These are phyloP conservation scores for Dendrolimus pini DNA, from an alignment of 2,888 invertebrate species.

Conservation along the genomic window DNA sequence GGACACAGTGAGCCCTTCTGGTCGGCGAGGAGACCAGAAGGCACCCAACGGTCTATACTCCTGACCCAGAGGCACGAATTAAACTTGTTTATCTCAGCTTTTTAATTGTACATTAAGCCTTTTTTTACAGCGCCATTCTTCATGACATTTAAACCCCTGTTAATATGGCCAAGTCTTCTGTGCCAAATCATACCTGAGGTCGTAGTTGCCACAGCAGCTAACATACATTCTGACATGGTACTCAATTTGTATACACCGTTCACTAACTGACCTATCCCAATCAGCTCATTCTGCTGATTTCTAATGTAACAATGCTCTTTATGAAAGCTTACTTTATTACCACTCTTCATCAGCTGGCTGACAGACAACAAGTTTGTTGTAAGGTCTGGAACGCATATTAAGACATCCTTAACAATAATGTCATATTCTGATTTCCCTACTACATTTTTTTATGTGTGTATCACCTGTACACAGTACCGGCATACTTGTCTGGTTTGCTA, in stretches of 20 bases:
- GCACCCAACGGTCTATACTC: too few species aligned
- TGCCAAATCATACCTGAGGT: not conserved
- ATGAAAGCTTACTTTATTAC: not conserved
- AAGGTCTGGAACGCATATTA: too few species aligned
- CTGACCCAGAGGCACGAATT: not conserved
- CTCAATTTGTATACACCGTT: too few species aligned
- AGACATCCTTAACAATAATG: too few species aligned
- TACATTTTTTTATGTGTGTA: too few species aligned
- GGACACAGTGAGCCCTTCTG: too few species aligned
- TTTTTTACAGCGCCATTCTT: slow-evolving; percentile 9
- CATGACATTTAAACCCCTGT: slow-evolving; percentile 8
- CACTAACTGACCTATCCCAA: slow-evolving; percentile 3
- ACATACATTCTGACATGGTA: slow-evolving; percentile 5
- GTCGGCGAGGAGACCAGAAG: too few species aligned
- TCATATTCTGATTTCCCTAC: too few species aligned
- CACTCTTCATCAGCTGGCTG: too few species aligned
- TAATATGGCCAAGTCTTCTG: slow-evolving; percentile 6
- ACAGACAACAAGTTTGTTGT: too few species aligned
- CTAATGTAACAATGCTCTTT: slow-evolving; percentile 7
- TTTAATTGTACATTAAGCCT: slow-evolving; percentile 10
- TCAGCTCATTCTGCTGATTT: slow-evolving; percentile 2
- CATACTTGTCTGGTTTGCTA: too few species aligned
- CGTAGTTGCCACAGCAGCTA: slow-evolving; percentile 3
- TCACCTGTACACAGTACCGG: too few species aligned
- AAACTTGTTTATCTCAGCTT: slow-evolving; percentile 7